phyloP scores from a whole-genome alignment of 2,888 invertebrate species.

The Pocota personata region DNA sequence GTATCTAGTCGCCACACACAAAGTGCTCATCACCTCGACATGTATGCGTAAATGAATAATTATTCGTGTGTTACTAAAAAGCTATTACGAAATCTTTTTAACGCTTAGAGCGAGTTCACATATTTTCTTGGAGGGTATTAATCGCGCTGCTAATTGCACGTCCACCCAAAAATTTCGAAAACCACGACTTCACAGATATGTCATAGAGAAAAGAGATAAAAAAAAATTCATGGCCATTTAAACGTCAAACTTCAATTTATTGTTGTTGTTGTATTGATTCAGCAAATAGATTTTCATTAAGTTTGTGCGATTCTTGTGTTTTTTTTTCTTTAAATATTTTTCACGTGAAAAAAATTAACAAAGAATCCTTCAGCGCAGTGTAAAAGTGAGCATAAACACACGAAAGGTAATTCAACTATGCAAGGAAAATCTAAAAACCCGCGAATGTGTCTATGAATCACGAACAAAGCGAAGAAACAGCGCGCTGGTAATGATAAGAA shows the following conservation, averaged over 20 bases:
- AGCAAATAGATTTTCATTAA: conserved; percentile 57
- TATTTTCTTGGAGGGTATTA: not conserved
- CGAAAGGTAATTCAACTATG: not conserved
- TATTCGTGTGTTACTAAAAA: too few relatives aligned
- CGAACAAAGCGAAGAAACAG: conserved; percentile 33
- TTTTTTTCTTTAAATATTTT: conserved; percentile 33
- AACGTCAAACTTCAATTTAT: conserved; percentile 48
- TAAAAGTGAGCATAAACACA: not conserved
- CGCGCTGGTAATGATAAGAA: conserved; percentile 59
- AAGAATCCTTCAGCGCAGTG: not conserved
- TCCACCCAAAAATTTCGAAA: conserved; percentile 20
- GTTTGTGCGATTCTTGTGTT: conserved; percentile 35
- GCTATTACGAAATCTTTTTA: too few relatives aligned
- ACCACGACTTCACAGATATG: not conserved
- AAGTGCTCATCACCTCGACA: too few relatives aligned
- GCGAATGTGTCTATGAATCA: not conserved
- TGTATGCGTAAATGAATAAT: too few relatives aligned
- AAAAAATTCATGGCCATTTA: conserved; percentile 52
- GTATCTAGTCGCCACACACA: too few relatives aligned
- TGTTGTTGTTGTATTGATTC: conserved; percentile 73
- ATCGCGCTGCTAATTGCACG: not conserved
- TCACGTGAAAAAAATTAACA: conserved; percentile 28
- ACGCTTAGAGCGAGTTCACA: too few relatives aligned
- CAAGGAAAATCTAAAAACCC: not conserved
- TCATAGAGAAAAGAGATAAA: conserved; percentile 14